Evolutionary conservation across 2,113 vertebrate species (phyloP), one percentile per base, ranked within the genome.

Genomic region (Archilochus colubris): DNA sequence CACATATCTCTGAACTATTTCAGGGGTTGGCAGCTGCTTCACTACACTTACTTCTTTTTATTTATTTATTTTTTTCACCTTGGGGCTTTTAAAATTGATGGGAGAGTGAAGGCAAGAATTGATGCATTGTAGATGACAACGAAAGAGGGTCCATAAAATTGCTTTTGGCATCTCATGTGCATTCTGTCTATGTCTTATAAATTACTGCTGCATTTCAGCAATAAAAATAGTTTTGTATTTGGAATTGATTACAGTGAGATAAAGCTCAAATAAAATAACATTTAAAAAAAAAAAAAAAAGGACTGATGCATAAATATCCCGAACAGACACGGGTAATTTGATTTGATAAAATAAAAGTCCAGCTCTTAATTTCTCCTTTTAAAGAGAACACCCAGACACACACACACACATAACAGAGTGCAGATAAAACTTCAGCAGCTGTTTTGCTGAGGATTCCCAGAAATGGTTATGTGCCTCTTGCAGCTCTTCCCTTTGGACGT

Each of bases 191-290:
- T 79, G 50, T 96, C 95, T 91, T 89, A 88, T 91, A 95, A 97
- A 95, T 94, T 91, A 93, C 94, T 69, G 82, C 93, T 91, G 93
- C 87, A 30, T 76, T 94, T 94, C 85, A 43, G 87, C 0, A 48
- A 89, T 78, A 96, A 95, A 97, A 94, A 94, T 93, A 95, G 91
- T n/a, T 88, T 93, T 91, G 89, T 82, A 91, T 96, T 97, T 96
- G 96, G 94, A 94, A 97, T 91, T 88, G 94, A 95, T 95, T 96
- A 95, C 93, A 95, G 89, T 22, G 64, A 94, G 91, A 96, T 95
- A 97, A 97, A 89, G 87, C 84, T 66, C 75, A 70, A 85, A 94
- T 77, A 70, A 67, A 69, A 62, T 14, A 53, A 53, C 40, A 40
- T 40, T 40, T 40, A 40, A 40, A 40, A 40, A 40, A 40, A 40